Conservation (phyloP, 37 sponge, comb jelly and placozoan genomes). For the Theonella swinhoei region DNA sequence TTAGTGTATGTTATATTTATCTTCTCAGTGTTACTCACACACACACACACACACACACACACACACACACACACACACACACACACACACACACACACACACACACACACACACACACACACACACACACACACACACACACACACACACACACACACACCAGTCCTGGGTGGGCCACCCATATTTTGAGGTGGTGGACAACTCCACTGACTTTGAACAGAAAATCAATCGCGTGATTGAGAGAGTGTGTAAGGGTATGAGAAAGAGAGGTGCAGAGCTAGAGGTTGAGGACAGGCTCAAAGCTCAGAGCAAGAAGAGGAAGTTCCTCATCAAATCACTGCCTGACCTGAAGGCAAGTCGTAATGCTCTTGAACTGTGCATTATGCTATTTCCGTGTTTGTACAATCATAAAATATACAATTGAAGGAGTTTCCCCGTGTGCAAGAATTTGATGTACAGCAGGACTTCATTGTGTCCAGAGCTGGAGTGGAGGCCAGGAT, state of each 20-base stretch:
- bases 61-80: too few relatives aligned
- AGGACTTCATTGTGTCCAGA: slow-evolving; percentile 70
- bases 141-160: too few relatives aligned
- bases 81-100: too few relatives aligned
- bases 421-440: slow-evolving; percentile 55
- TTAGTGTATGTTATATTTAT: too few relatives aligned
- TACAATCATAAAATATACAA: too few relatives aligned
- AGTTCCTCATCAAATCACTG: slow-evolving; percentile 62
- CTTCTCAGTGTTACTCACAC: too few relatives aligned
- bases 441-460: slow-evolving; percentile 79
- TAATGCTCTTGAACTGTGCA: too few relatives aligned
- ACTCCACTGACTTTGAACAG: slow-evolving; percentile 78
- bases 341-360: slow-evolving; percentile 38
- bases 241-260: slow-evolving; percentile 52
- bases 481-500: slow-evolving; percentile 47
- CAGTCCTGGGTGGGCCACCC: slow-evolving; percentile 93
- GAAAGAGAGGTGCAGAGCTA: slow-evolving; percentile 50
- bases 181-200: slow-evolving; percentile 81
- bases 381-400: too few relatives aligned
- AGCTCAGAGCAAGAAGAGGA: slow-evolving; percentile 71
- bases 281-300: slow-evolving; percentile 48
- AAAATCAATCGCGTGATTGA: slow-evolving; percentile 77
- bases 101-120: too few relatives aligned
- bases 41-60: too few relatives aligned
- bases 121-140: too few relatives aligned